Evolutionary conservation across 2,113 vertebrate genomes (phyloP).

Genomic region (Gorsachius goisagi): DNA sequence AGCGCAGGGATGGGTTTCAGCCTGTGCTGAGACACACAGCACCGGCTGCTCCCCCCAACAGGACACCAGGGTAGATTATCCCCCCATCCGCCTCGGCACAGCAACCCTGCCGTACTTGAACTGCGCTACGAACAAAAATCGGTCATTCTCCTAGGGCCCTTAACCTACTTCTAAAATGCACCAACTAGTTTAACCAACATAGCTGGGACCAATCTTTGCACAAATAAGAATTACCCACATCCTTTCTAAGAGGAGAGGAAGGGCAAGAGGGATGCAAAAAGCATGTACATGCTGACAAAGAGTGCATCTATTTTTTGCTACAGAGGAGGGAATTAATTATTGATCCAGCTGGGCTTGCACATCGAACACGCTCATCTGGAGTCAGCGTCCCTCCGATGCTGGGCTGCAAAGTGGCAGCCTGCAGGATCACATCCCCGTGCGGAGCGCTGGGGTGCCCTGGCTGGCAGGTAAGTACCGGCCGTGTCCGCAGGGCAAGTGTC

Average conservation of each 20-base stretch:
- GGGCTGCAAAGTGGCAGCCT: neutral
- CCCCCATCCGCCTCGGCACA: neutral
- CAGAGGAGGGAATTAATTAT: slow-evolving; percentile 62
- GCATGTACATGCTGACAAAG: neutral
- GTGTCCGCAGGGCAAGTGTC: neutral
- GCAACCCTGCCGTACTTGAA: neutral
- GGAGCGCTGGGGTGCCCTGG: neutral
- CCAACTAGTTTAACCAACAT: neutral
- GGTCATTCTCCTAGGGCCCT: slow-evolving; percentile 41
- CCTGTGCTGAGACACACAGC: neutral
- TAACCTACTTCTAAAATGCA: slow-evolving; percentile 36
- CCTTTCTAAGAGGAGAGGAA: neutral
- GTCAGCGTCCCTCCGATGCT: neutral
- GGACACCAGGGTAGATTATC: neutral
- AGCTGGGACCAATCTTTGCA: neutral
- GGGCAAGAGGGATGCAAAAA: neutral
- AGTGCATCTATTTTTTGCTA: slow-evolving; percentile 13
- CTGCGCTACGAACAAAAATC: slow-evolving; percentile 22
- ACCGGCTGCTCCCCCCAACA: neutral
- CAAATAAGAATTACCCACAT: neutral
- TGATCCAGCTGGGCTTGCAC: slow-evolving; percentile 24
- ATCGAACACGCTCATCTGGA: neutral
- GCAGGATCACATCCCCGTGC: neutral
- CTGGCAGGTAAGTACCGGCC: neutral
- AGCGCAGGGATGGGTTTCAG: neutral